Evolutionary conservation across 30 jellyfish, hydroid and myxozoan genomes (phyloP), one percentile per base, ranked within the genome.

Genomic region (Turritopsis dohrnii): DNA sequence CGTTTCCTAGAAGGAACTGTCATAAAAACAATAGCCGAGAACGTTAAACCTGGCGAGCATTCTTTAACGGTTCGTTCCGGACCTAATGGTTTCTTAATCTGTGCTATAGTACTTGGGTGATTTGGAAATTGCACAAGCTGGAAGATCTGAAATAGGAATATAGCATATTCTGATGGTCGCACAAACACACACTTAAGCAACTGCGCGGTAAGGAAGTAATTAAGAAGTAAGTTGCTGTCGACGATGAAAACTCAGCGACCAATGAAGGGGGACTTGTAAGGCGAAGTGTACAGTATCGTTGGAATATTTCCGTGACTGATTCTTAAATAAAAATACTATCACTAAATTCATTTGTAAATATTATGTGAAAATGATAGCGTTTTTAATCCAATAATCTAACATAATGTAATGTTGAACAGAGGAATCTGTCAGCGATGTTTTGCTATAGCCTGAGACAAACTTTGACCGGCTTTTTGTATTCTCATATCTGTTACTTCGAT

Each of bases 1-100:
- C 84, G 73, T 75, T 94, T 94, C 90, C 72, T 94, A 80, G 99
- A 94, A 89, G 99, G 99, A 54, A 94, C 99, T 17, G 95, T 89
- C 17, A 54, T 94, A 29, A 89, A 89, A 52, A 81, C 85, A 53
- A 84, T 94, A 18, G 99, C 99, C 18, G 86, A 86, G n/a, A 84
- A 94, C 65, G 91, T 94, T 24, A n/a, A 84, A 0, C 99, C 99
- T 18, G 99, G 99, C 18, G 95, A 87, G n/a, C 99, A 94, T 65
- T 66, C 84, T 52, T 83, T 94, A 81, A 82, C 90, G 0, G 81
- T 94, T 13, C 82, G 91, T 52, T 94, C 99, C 16, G 96, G 96
- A 69, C 89, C 90, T 4, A 29, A 86, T 29, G 99, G 99, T 16
- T 94, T 94, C 82, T 54, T 94, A 21, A 84, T 94, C 18, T 89